Percentiles rank a stretch among this genome's conserved stretches.
These are phyloP conservation scores for Hycleus phaleratus DNA, from an alignment of 1,140 invertebrate genomes.

Conservation along the genomic window DNA sequence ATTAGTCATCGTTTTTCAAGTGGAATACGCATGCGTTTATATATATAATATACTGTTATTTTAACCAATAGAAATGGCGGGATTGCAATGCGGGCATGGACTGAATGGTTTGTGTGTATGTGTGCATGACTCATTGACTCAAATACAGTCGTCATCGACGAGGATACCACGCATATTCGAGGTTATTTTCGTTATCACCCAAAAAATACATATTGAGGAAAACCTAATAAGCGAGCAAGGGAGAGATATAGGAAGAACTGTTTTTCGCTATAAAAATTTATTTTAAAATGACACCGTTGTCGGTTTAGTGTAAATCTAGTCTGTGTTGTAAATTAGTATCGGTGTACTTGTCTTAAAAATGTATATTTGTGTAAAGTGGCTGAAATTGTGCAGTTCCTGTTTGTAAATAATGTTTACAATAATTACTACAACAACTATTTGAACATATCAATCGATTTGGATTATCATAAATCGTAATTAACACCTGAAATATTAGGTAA, in stretches of 20 bases:
- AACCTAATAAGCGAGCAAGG: no score
- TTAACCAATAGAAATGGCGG: constrained; percentile 15
- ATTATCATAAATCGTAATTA: no score
- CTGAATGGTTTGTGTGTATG: constrained; percentile 18
- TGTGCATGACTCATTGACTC: constrained; percentile 15
- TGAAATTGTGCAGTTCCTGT: constrained; percentile 14
- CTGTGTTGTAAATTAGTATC: no score
- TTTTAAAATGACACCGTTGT: no score
- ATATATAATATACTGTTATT: constrained; percentile 3
- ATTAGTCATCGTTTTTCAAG: constrained; percentile 3
- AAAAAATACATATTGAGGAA: no score
- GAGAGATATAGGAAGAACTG: no score
- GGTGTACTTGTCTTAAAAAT: no score
- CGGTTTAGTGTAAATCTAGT: no score
- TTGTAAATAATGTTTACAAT: constrained; percentile 19
- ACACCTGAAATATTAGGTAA: no score
- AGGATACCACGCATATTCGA: constrained; percentile 9
- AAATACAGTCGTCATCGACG: constrained; percentile 15
- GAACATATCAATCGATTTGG: no score
- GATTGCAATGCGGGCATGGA: constrained; percentile 21
- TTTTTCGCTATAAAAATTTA: no score
- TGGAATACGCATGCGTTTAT: constrained; percentile 6
- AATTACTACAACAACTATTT: no score
- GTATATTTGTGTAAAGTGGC: constrained; percentile 8
- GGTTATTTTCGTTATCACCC: constrained; percentile 6